Base-by-base conservation (phyloP, 1,140 invertebrate genomes). In the Drosophila guanche region DNA sequence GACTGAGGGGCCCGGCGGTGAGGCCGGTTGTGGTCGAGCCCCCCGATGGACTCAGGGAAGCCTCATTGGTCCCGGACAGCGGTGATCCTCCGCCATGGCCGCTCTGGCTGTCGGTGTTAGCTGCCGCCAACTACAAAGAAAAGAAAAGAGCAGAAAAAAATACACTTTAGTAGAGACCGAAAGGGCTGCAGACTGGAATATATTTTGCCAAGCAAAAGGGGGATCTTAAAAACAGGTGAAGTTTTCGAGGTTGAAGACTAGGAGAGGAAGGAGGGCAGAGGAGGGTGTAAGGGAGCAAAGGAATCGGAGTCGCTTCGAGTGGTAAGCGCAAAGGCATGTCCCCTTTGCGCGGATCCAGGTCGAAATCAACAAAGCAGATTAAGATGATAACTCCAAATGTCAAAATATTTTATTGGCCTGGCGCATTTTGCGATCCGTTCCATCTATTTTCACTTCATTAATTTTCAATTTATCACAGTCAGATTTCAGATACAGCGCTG, bases 1-100 rank as follows among this genome's bases (percentile, higher is more conserved):
- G 95, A 72, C 95, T 95, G 14, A 96, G 92, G 16, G 95, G 95
- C 10, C 94, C 93, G 56, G 93, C 92, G 55, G 93, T 79, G 52
- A 76, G 75, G 42, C 83, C 89, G n/a, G 89, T 90, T 16, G 94
- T 93, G 16, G 93, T 93, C 45, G 94, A 93, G 46, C 92, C 93
- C 51, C 94, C 94, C 45, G 94, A 94, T 10, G 94, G 94, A 77
- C 93, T 94, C 45, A 94, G 79, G 16, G 94, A 93, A 54, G 93
- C 92, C 57, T 91, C 91, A 68, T 93, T 93, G 37, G 93, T 94
- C 75, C 93, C 94, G 42, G 94, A 94, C 43, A 91, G 90, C 52
- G 92, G 92, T 58, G 91, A 89, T 29, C 66, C 80, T 37, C 79
- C 83, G 51, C 78, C 83, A 81, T 75, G 81, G 27, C 61, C 83